Evolutionary conservation across 23 tunicate species (phyloP).

Genomic region (Halocynthia roretzi): DNA sequence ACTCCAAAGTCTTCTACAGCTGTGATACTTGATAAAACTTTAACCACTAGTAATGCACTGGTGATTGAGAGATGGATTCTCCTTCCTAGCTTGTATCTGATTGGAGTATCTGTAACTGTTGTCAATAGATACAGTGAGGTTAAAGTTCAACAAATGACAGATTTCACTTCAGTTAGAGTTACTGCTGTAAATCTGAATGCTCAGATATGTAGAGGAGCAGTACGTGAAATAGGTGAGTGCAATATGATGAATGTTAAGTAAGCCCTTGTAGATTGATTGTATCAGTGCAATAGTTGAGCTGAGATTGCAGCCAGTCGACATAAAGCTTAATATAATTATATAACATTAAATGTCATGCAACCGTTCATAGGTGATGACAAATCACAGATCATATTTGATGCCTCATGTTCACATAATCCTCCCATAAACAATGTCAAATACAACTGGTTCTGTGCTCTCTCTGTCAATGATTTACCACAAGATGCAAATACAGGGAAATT

Average conservation of each 20-base stretch:
- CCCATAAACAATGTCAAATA: neutral
- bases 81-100: neutral
- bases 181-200: neutral
- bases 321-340: neutral
- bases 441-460: constrained; percentile 6
- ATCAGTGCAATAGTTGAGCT: neutral
- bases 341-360: neutral
- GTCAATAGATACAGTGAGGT: neutral
- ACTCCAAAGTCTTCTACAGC: too few relatives aligned
- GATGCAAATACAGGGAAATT: neutral
- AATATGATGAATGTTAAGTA: neutral
- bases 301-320: neutral
- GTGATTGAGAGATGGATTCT: neutral
- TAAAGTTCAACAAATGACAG: neutral
- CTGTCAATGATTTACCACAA: neutral
- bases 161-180: constrained; percentile 1
- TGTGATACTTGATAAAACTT: neutral
- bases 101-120: neutral
- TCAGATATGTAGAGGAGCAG: constrained; percentile 9
- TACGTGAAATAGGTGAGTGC: constrained; percentile 6
- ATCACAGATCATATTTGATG: constrained; percentile 2
- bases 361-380: neutral
- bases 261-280: neutral
- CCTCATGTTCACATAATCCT: constrained; percentile 1
- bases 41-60: neutral